Base-by-base conservation (phyloP, 1,140 invertebrate species). In the Cherax quadricarinatus region DNA sequence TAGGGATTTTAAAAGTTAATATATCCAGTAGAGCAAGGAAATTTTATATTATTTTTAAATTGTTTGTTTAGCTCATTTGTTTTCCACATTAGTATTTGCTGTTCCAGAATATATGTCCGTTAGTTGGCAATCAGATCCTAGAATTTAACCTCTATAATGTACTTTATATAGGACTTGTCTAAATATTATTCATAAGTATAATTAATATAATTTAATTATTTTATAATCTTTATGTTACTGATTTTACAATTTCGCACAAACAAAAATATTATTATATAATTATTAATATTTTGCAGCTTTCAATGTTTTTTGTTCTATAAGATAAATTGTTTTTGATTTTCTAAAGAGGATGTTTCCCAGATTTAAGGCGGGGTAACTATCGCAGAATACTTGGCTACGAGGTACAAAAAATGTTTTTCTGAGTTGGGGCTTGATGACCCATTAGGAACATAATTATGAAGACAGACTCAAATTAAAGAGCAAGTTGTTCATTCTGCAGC, bases 61-160 rank as follows among this genome's bases (percentile, higher is more conserved):
- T 41, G 30, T 41, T 41, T 41, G 30, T 41, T 41, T 41, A 57
- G 14, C 9, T 10, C 9, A 57, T 75, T 75, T 7, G 30, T 75
- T 82, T 82, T 21, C 6, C 21, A 82, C 1, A 24, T n/a, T 57
- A 51, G 49, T 16, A 21, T 0, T 53, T 82, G 80, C 49, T 75
- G 70, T 75, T 75, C 21, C 70, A 75, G 70, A 75, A 30, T 75
- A 30, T 75, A 24, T 30, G 70, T 16, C 21, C 70, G 30, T 75
- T 75, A 75, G 70, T 75, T 75, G 70, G 70, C 70, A 75, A 75
- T 75, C 70, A 75, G 5, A 75, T 30, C 70, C 7, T 75, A 75
- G 24, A 75, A 30, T 21, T 75, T 30, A 16, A 70, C 21, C 10
- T 18, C 21, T 18, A 18, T 12, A 70, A 18, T 70, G 21, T 70